phyloP scores from a whole-genome alignment of 2,888 invertebrate species.

The Amblyjoppa proteus region DNA sequence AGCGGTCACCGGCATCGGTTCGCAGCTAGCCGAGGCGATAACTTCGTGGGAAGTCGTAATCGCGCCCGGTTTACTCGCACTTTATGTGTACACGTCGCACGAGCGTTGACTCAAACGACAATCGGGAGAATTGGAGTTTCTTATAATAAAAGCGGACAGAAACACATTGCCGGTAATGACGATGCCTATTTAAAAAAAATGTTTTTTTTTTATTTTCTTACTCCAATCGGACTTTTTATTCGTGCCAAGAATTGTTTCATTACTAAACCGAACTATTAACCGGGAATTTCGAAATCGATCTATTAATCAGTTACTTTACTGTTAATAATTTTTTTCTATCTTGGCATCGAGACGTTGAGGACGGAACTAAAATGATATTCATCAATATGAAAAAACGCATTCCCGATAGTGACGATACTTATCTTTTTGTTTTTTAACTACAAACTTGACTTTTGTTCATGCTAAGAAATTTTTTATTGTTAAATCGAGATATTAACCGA shows the following conservation, averaged over 20 bases:
- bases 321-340: too few species aligned
- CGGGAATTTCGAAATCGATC: too few species aligned
- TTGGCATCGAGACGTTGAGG: too few species aligned
- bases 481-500: too few species aligned
- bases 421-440: too few species aligned
- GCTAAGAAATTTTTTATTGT: too few species aligned
- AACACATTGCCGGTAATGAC: not conserved
- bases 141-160: conserved; percentile 24
- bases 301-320: too few species aligned
- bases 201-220: not conserved
- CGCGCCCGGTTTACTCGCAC: conserved; percentile 45
- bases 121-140: conserved; percentile 28
- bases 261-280: not conserved
- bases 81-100: conserved; percentile 36
- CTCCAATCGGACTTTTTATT: not conserved
- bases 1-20: conserved; percentile 58
- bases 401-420: too few species aligned
- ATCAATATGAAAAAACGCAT: too few species aligned
- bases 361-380: too few species aligned
- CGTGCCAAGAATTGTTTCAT: not conserved
- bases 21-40: conserved; percentile 59
- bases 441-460: too few species aligned
- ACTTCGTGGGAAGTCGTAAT: conserved; percentile 67
- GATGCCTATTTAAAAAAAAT: not conserved
- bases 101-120: conserved; percentile 38